A percentile compares a stretch with the other conserved stretches of the same genome.
Conservation (phyloP, 2,113 vertebrate species). For the Melanerpes aurifrons region DNA sequence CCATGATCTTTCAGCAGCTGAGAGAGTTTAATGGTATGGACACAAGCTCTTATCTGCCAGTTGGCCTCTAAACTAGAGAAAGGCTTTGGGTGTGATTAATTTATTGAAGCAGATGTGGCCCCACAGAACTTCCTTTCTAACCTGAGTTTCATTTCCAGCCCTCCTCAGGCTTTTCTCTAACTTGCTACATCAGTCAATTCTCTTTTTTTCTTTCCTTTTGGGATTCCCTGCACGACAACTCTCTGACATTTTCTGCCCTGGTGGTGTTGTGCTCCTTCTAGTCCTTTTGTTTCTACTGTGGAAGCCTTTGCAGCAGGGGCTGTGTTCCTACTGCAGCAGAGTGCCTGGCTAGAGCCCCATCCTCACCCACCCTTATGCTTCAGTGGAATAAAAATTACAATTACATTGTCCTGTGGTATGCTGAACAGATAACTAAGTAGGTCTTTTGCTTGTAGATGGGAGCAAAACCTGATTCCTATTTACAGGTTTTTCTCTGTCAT, state of each 20-base stretch:
- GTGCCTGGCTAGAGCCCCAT: not conserved
- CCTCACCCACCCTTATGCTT: rapidly evolving
- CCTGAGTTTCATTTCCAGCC: not conserved
- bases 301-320: not conserved
- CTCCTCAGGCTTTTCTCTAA: not conserved
- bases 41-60: not conserved
- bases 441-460: not conserved
- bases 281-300: not conserved
- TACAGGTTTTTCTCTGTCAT: not conserved
- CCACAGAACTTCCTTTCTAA: not conserved
- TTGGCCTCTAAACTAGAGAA: not conserved
- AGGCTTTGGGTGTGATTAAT: not conserved
- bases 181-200: not conserved
- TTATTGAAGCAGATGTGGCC: not conserved
- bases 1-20: not conserved
- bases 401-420: not conserved
- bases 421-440: not conserved
- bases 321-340: not conserved
- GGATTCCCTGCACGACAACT: not conserved
- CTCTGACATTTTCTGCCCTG: not conserved
- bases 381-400: not conserved
- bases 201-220: not conserved
- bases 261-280: not conserved
- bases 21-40: not conserved
- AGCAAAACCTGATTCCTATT: not conserved